Conservation (phyloP, 2,888 invertebrate species). For the Adela reaumurella region DNA sequence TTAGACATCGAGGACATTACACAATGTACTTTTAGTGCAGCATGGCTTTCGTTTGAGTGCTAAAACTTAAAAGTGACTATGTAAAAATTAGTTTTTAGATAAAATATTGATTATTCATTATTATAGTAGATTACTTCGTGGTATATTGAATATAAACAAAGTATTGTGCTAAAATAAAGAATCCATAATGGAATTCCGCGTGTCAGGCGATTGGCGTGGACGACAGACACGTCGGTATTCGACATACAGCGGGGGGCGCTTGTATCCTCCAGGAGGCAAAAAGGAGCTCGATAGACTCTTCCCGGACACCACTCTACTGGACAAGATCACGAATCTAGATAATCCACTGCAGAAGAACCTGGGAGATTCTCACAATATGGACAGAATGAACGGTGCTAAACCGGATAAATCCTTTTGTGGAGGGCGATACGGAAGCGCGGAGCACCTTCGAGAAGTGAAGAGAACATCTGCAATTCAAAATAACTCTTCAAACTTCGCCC, state of each 20-base stretch:
- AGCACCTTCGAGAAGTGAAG: too few relatives aligned
- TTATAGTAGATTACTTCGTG: neutral
- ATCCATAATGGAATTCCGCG: constrained; percentile 19
- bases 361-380: constrained; percentile 25
- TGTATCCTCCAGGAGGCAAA: constrained; percentile 15
- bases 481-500: neutral
- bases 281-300: constrained; percentile 25
- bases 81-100: too few relatives aligned
- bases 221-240: constrained; percentile 17
- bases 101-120: too few relatives aligned
- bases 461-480: too few relatives aligned
- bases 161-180: neutral
- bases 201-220: constrained; percentile 20
- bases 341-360: constrained; percentile 40
- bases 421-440: neutral
- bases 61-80: too few relatives aligned
- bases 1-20: neutral
- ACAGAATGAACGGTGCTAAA: constrained; percentile 17
- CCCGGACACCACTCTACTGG: constrained; percentile 25
- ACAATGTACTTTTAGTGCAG: neutral
- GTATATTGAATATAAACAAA: neutral
- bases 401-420: neutral
- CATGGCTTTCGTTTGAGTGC: neutral
- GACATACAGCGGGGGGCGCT: constrained; percentile 28
- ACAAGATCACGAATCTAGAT: constrained; percentile 30